Base-by-base conservation (phyloP, 2,113 vertebrate species). In the Takifugu bimaculatus region DNA sequence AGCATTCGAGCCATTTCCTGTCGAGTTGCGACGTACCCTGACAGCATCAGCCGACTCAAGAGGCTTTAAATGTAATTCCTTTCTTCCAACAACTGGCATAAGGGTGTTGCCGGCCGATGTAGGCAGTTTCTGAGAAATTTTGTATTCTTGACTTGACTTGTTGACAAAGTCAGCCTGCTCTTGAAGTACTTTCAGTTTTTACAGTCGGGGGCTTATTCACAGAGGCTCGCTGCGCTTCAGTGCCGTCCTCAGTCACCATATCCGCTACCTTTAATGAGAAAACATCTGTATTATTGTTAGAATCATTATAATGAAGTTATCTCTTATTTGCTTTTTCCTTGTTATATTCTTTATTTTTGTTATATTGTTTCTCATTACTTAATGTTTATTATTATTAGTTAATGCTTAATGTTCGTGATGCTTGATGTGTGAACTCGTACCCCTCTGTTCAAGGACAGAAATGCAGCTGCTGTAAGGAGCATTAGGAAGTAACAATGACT, bases 231-330 rank as follows among this genome's bases (percentile, higher is more conserved):
- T 44, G 3, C 26, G 20, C 10, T 3, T 28, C 12, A 6, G 13
- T 44, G 14, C 54, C 32, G 11, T 52, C 1, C 50, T 53, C 42
- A 27, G 12, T 50, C 11, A 65, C 52, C 52, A 52, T 60, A 0
- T 58, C 20, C 32, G 59, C 12, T 58, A 50, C 50, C 83, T 82
- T 65, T 32, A 25, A 74, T 63, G 72, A n/a, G 20, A 0, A 64
- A 68, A 74, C 7, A 68, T 51, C 1, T 2, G 12, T 3, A 51
- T 68, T 52, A 20, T 20, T 20, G 20, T 20, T 20, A 20, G 20
- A 20, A 20, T 20, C 20, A 20, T 20, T 20, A 20, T 20, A 20
- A 20, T 20, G 20, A 20, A 20, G 20, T 20, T 20, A 20, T 20
- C 20, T 20, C 20, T 20, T 20, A 20, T 20, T 20, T 20, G 20